Conservation (phyloP, 2,113 vertebrate genomes). For the Willisornis vidua region DNA sequence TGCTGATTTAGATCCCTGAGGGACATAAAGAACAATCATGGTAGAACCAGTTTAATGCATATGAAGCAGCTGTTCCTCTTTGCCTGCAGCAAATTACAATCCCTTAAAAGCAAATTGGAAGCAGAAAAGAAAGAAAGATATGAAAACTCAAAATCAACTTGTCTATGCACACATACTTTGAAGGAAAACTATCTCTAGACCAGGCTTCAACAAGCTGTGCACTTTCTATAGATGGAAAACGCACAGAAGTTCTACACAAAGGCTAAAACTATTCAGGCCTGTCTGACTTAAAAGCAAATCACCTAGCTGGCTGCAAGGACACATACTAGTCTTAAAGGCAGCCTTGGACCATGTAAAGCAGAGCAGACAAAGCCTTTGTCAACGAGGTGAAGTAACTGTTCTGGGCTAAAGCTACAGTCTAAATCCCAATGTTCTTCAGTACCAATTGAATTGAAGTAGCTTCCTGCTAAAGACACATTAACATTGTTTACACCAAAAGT, state of each 20-base stretch:
- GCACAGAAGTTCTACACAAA: background rate
- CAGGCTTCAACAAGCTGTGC: background rate
- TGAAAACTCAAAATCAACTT: background rate
- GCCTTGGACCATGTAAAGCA: background rate
- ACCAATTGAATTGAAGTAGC: background rate
- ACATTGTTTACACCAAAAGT: background rate
- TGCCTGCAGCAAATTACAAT: background rate
- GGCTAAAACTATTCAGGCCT: background rate
- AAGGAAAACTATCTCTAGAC: background rate
- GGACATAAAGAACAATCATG: background rate
- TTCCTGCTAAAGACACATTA: background rate
- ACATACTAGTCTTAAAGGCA: background rate
- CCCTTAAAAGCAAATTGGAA: background rate
- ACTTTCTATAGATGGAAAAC: background rate
- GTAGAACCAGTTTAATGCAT: background rate
- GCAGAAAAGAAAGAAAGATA: background rate
- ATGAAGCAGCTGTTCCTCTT: background rate
- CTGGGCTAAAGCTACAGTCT: background rate
- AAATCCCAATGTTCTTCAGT: background rate
- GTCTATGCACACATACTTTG: background rate
- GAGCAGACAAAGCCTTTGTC: background rate
- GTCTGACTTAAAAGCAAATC: background rate
- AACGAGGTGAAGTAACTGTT: background rate
- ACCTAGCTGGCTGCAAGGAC: background rate
- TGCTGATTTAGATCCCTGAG: background rate